Conservation (phyloP, 1,140 invertebrate genomes). For the Conus betulinus region DNA sequence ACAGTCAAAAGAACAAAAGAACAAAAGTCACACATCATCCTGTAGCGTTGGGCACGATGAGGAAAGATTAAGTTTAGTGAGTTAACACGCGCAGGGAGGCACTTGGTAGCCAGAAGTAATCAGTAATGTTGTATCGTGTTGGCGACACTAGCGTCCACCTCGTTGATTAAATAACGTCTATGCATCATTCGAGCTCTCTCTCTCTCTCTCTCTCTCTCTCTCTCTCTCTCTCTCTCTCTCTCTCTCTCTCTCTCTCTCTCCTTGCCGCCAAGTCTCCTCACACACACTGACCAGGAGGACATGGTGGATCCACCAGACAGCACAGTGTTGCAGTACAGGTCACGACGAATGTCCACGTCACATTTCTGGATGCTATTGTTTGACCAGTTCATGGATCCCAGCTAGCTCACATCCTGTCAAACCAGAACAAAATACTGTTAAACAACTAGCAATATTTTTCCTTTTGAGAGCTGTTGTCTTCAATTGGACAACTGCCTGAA, state of each 20-base stretch:
- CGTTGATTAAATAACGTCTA: too few relatives aligned
- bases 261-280: neutral
- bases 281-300: constrained; percentile 79
- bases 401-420: constrained; percentile 47
- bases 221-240: neutral
- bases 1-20: neutral
- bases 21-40: neutral
- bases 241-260: neutral
- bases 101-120: neutral
- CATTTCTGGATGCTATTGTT: constrained; percentile 88
- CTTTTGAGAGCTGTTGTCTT: too few relatives aligned
- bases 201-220: neutral
- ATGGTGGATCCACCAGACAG: constrained; percentile 77
- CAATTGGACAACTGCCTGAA: too few relatives aligned
- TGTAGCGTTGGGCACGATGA: neutral
- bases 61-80: neutral
- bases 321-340: constrained; percentile 90
- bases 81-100: neutral
- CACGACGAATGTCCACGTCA: constrained; percentile 88
- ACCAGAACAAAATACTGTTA: constrained; percentile 43
- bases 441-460: too few relatives aligned
- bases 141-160: too few relatives aligned
- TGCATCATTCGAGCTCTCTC: too few relatives aligned
- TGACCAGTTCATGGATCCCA: constrained; percentile 80
- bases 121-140: neutral